Base-by-base conservation (phyloP, 1,140 invertebrate genomes). In the Cherax quadricarinatus region DNA sequence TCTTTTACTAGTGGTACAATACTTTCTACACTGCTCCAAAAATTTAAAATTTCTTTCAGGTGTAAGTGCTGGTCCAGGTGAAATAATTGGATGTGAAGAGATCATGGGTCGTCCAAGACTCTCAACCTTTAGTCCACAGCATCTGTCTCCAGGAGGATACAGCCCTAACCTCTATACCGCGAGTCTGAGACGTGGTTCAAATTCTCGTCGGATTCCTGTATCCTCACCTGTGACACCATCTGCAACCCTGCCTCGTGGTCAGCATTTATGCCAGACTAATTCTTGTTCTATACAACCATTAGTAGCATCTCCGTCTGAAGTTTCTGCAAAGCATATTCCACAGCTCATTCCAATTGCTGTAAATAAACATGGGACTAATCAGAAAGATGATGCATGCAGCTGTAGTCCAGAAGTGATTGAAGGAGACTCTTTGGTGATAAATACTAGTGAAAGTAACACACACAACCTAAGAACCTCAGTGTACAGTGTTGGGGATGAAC, bases 91-190 rank as follows among this genome's bases (percentile, higher is more conserved):
- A 1, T 89, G 88, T n/a, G 88, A 89, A 41, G 88, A 89, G 12
- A 18, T 78, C 16, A n/a, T 91, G 66, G 78, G 83, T 53, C 84
- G 90, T 16, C 90, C 90, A 6, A 79, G 84, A 51, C 75, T 91
- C n/a, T 91, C 90, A 48, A 91, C 90, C 51, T 91, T 91, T 73
- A 86, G 84, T 21, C 85, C 90, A 3, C 90, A 91, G 73, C 89
- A 91, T n/a, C 84, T 91, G 41, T 86, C 84, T 4, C 90, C 90
- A 18, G 84, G 90, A 60, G 60, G 84, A 24, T 91, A 91, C 49
- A 82, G 85, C 62, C 85, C 90, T 51, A 48, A 60, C 16, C 78
- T 62, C 14, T 91, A 86, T 57, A 91, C 90, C 12, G 90, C 90
- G 16, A 91, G 84, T 30, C 75, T 91, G 30, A 66, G 90, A 24